phyloP scores from a whole-genome alignment of 2,797 vertebrate genomes.

The Lagorchestes hirsutus region DNA sequence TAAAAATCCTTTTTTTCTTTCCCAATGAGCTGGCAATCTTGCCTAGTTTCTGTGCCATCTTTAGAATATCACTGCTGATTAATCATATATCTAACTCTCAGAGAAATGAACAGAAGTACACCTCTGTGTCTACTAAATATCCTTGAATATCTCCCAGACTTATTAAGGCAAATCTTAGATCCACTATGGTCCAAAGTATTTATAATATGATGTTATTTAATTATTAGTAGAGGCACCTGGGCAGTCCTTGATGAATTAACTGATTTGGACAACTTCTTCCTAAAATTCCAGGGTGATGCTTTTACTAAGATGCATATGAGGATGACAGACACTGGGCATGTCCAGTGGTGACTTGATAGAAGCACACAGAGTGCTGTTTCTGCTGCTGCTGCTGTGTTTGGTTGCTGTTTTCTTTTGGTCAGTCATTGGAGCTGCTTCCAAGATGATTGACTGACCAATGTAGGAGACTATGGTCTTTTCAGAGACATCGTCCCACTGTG shows the following conservation, averaged over 20 bases:
- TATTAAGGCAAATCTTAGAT: neutral
- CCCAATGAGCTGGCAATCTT: neutral
- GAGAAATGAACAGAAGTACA: neutral
- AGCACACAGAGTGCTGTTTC: neutral
- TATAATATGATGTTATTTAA: neutral
- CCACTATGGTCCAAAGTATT: neutral
- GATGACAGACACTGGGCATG: neutral
- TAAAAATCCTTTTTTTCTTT: neutral
- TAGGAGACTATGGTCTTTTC: neutral
- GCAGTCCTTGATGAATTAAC: neutral
- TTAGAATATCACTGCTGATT: neutral
- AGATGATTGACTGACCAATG: neutral
- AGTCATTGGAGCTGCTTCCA: neutral
- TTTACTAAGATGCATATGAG: neutral
- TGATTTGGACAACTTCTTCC: neutral
- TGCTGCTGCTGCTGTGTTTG: neutral
- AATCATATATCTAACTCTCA: neutral
- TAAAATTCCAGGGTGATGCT: neutral
- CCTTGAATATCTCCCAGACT: neutral
- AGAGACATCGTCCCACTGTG: neutral
- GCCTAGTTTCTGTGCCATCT: neutral
- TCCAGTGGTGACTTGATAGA: neutral
- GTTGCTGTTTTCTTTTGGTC: neutral
- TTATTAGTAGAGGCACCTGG: neutral
- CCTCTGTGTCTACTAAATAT: neutral